These are phyloP conservation scores for Hoplostethus mediterraneus DNA, from an alignment of 2,797 vertebrate genomes.

Conservation along the genomic window DNA sequence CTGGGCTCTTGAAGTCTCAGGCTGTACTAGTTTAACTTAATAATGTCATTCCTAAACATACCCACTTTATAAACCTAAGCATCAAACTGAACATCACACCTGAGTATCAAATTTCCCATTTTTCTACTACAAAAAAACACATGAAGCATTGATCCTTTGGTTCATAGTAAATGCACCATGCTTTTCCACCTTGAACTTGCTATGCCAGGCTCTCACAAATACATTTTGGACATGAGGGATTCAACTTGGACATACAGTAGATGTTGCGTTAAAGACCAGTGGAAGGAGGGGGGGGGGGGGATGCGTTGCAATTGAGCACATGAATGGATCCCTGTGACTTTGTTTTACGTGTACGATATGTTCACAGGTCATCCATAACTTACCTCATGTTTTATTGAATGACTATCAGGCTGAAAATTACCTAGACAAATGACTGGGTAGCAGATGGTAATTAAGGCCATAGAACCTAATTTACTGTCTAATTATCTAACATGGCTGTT, in stretches of 20 bases:
- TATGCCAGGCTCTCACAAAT: too few relatives aligned
- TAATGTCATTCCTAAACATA: too few relatives aligned
- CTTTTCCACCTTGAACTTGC: too few relatives aligned
- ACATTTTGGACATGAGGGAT: neutral
- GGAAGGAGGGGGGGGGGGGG: neutral
- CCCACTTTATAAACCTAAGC: too few relatives aligned
- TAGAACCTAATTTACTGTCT: conserved; percentile 34
- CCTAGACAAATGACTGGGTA: conserved; percentile 23
- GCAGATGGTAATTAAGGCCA: conserved; percentile 38
- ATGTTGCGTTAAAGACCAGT: conserved; percentile 1
- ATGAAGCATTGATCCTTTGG: too few relatives aligned
- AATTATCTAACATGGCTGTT: conserved; percentile 45
- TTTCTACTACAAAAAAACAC: too few relatives aligned
- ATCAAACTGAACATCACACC: too few relatives aligned
- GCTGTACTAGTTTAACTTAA: too few relatives aligned
- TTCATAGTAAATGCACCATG: too few relatives aligned
- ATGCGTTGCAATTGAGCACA: neutral
- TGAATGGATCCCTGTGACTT: neutral
- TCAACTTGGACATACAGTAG: neutral
- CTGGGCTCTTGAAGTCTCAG: too few relatives aligned
- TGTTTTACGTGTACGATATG: conserved; percentile 10
- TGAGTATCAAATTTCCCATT: too few relatives aligned
- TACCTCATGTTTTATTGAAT: conserved; percentile 5
- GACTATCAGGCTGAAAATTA: conserved; percentile 36
- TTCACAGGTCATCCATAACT: conserved; percentile 11